A percentile compares a stretch with the other conserved stretches of the same genome.
These are phyloP conservation scores for Eumerus sabulonum DNA, from an alignment of 2,888 invertebrate species.

Conservation along the genomic window DNA sequence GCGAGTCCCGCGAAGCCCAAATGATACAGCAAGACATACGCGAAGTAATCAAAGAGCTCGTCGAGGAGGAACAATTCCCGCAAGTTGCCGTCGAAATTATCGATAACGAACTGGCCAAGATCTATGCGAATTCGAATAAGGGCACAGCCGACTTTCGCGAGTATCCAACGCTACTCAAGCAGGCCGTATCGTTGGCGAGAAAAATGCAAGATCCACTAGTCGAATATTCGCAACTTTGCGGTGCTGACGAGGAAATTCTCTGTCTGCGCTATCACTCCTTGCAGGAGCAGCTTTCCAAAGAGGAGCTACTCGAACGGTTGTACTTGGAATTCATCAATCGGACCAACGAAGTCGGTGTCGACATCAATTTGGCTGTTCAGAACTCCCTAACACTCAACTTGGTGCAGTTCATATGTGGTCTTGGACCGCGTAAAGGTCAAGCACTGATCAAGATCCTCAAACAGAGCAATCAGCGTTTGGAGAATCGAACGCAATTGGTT, in stretches of 20 bases:
- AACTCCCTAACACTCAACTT: constrained; percentile 92
- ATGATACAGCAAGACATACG: constrained; percentile 89
- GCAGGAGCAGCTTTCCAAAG: constrained; percentile 89
- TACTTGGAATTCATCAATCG: constrained; percentile 95
- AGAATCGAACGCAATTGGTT: constrained; percentile 96
- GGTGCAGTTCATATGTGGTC: constrained; percentile 97
- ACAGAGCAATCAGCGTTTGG: constrained; percentile 93
- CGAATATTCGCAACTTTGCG: constrained; percentile 97
- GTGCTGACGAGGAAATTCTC: constrained; percentile 96
- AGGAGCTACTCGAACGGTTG: constrained; percentile 91
- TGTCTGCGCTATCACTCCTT: constrained; percentile 95
- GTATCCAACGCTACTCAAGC: constrained; percentile 93
- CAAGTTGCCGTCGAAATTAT: constrained; percentile 92
- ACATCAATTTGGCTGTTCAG: constrained; percentile 95
- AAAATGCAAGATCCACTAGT: constrained; percentile 96
- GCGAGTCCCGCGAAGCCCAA: constrained; percentile 92
- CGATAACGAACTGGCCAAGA: constrained; percentile 95
- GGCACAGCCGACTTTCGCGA: constrained; percentile 92
- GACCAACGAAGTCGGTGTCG: constrained; percentile 98
- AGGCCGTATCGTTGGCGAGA: constrained; percentile 95
- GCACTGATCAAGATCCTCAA: constrained; percentile 91
- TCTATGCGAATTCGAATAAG: constrained; percentile 94
- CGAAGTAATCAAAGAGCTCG: constrained; percentile 86
- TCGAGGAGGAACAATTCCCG: constrained; percentile 92
- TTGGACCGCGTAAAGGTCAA: constrained; percentile 96